Conservation (phyloP, 1,140 invertebrate genomes). For the Drosophila virilis region DNA sequence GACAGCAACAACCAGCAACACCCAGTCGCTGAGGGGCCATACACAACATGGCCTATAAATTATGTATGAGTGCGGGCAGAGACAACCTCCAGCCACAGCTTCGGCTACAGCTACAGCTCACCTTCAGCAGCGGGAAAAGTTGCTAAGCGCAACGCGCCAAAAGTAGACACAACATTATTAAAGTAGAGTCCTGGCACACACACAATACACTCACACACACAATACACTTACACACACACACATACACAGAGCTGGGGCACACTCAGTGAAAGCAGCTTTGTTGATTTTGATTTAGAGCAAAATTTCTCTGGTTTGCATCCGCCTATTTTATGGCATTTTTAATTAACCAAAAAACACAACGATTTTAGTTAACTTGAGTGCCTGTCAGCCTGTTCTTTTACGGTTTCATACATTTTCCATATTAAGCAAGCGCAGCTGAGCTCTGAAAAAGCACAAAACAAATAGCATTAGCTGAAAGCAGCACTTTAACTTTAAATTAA, state of each 20-base stretch:
- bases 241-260: conserved; percentile 6
- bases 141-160: conserved; percentile 53
- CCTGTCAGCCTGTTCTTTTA: conserved; percentile 12
- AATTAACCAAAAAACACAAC: conserved; percentile 58
- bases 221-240: conserved; percentile 7
- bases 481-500: conserved; percentile 20
- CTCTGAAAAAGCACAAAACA: conserved; percentile 1
- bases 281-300: conserved; percentile 45
- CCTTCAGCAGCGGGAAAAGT: conserved; percentile 43
- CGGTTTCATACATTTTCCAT: conserved; percentile 13
- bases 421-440: conserved; percentile 28
- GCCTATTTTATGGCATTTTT: conserved; percentile 71
- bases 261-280: conserved; percentile 30
- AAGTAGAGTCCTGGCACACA: conserved; percentile 47
- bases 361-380: conserved; percentile 11
- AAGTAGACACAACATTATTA: conserved; percentile 53
- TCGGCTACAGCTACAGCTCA: conserved; percentile 2
- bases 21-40: conserved; percentile 41
- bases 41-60: conserved; percentile 61
- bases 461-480: neutral
- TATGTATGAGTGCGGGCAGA: conserved; percentile 65
- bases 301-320: conserved; percentile 34
- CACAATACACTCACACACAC: conserved; percentile 1
- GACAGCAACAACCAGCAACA: conserved; percentile 48
- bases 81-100: conserved; percentile 32